A percentile compares a stretch with the other conserved stretches of the same genome.
Evolutionary conservation across 2,888 invertebrate genomes (phyloP).

Genomic region (Lumbricus terrestris): DNA sequence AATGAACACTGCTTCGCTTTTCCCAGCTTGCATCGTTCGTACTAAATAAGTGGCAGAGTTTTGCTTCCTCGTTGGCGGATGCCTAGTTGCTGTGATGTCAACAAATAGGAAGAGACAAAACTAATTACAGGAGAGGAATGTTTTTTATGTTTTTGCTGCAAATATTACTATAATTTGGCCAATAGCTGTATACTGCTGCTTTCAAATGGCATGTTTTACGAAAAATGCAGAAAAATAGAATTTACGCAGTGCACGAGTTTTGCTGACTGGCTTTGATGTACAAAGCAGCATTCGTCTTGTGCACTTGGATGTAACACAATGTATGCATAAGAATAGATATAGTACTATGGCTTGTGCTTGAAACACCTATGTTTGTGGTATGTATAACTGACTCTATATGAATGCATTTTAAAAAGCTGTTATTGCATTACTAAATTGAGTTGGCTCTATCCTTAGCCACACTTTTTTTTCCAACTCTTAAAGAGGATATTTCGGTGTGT

Average conservation of each 20-base stretch:
- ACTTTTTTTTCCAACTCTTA: background rate
- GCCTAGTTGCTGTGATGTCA: background rate
- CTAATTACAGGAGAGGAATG: background rate
- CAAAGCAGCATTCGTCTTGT: background rate
- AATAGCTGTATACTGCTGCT: background rate
- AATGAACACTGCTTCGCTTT: background rate
- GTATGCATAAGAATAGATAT: too few relatives aligned
- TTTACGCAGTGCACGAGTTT: background rate
- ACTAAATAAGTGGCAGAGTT: background rate
- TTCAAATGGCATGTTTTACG: background rate
- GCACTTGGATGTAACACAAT: background rate
- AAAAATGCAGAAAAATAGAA: background rate
- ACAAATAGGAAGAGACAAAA: background rate
- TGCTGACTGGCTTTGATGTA: background rate
- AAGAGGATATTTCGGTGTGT: background rate
- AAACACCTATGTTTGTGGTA: background rate
- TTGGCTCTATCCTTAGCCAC: background rate
- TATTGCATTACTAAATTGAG: background rate
- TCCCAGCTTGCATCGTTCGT: background rate
- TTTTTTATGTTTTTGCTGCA: background rate
- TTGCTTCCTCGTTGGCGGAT: background rate
- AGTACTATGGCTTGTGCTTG: too few relatives aligned
- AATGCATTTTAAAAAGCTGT: background rate
- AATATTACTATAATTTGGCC: background rate
- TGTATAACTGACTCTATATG: background rate